Evolutionary conservation across 2,888 invertebrate species (phyloP), one percentile per base, ranked within the genome.

Genomic region (Odontocolon sp.): DNA sequence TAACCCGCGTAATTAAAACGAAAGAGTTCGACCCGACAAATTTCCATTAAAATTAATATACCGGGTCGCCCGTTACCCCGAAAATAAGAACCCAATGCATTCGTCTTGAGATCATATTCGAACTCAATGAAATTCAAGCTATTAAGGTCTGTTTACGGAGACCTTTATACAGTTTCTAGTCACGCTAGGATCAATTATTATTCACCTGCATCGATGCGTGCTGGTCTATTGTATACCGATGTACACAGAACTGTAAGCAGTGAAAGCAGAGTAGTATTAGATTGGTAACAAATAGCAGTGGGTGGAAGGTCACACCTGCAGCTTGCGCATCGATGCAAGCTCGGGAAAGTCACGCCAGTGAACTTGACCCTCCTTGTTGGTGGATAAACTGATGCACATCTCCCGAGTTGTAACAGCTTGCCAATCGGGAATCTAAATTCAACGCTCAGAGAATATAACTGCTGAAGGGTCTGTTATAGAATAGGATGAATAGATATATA

Each of bases 391-490:
- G 40, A 31, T 57, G 26, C 31, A 26, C 14, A 33, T 28, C 36
- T 31, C 40, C 67, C 11, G 57, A 57, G 33, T 45, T 47, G 5
- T 18, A n/a, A 3, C 11, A 31, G 40, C 54, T 31, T 18, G 8
- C 31, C 40, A 64, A 38, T 64, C 61, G 36, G 3, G 23, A 47
- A 1, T 26, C 3, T 45, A 52, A 75, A 64, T 28, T 56, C 21
- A 57, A 9, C 28, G 45, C 21, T n/a, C 31, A 33, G 45, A 16
- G 68, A 68, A 74, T 68, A 74, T n/a, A n/a, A 74, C 63, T 68
- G 45, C 50, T 57, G 54, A 14, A 11, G 23, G 31, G 66, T 45
- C 59, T 59, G 33, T 67, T 66, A 73, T 67, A 66, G 59, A 33
- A 40, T 21, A 26, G 21, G 18, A 33, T 36, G 50, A 50, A 69